A percentile compares a stretch with the other conserved stretches of the same genome.
Conservation (phyloP, 2,797 vertebrate genomes). For the Coendou prehensilis region DNA sequence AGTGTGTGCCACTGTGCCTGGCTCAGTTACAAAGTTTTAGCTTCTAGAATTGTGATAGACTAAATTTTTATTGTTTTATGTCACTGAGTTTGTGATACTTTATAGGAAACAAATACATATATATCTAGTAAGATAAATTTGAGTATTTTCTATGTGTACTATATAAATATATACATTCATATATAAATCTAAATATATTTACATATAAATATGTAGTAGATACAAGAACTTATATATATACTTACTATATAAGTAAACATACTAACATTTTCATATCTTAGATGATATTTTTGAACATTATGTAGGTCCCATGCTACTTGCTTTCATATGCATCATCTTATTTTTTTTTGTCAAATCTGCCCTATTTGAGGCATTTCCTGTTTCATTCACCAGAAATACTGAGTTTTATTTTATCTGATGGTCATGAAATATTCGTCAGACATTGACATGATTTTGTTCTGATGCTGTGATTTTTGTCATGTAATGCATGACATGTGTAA, state of each 20-base stretch:
- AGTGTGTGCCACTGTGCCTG: no score
- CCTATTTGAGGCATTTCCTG: background rate
- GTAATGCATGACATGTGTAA: background rate
- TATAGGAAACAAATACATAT: no score
- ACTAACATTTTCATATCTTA: background rate
- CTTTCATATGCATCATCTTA: background rate
- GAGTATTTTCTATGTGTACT: background rate
- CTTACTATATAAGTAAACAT: background rate
- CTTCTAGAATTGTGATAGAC: background rate
- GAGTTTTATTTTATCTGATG: background rate
- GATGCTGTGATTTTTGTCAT: background rate
- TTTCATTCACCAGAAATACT: background rate
- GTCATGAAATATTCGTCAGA: background rate
- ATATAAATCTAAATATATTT: background rate
- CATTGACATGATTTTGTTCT: background rate
- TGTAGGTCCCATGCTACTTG: background rate
- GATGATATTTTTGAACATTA: background rate
- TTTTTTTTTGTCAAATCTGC: background rate
- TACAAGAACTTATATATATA: background rate
- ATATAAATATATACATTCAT: background rate
- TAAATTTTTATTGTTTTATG: background rate
- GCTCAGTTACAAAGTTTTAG: no score
- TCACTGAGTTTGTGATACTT: background rate
- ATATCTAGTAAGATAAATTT: background rate
- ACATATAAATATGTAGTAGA: background rate